These are phyloP conservation scores for Cyclophora punctaria DNA, from an alignment of 2,888 invertebrate species.

Conservation along the genomic window DNA sequence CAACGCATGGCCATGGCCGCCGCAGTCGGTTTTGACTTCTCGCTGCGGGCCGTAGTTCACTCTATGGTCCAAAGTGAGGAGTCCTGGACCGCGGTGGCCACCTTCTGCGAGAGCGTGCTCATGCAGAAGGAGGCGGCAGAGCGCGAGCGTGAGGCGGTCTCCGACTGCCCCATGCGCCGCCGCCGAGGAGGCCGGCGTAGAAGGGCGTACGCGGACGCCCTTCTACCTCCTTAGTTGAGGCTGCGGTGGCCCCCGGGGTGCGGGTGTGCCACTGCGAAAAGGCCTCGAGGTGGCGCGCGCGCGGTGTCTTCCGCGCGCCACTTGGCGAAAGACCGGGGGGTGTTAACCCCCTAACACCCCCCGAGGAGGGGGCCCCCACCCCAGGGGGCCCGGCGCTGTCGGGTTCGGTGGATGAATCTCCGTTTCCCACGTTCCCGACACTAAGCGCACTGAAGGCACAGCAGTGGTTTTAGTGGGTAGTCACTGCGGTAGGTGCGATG, in stretches of 20 bases:
- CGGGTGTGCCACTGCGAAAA: too few species aligned
- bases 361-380: too few species aligned
- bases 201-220: neutral
- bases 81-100: neutral
- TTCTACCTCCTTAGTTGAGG: neutral
- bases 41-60: neutral
- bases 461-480: too few species aligned
- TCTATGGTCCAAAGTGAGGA: neutral
- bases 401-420: too few species aligned
- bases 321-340: too few species aligned
- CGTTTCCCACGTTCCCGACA: too few species aligned
- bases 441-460: too few species aligned
- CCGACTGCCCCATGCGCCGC: neutral
- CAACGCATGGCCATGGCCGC: neutral
- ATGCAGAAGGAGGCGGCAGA: constrained; percentile 2
- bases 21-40: neutral
- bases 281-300: too few species aligned
- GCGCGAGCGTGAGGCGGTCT: neutral
- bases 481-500: too few species aligned
- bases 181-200: neutral
- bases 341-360: too few species aligned
- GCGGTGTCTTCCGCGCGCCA: too few species aligned
- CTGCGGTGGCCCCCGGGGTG: neutral
- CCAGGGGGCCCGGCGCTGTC: too few species aligned
- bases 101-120: constrained; percentile 2